Evolutionary conservation across 2,113 vertebrate genomes (phyloP).

Genomic region (Rhea americana): DNA sequence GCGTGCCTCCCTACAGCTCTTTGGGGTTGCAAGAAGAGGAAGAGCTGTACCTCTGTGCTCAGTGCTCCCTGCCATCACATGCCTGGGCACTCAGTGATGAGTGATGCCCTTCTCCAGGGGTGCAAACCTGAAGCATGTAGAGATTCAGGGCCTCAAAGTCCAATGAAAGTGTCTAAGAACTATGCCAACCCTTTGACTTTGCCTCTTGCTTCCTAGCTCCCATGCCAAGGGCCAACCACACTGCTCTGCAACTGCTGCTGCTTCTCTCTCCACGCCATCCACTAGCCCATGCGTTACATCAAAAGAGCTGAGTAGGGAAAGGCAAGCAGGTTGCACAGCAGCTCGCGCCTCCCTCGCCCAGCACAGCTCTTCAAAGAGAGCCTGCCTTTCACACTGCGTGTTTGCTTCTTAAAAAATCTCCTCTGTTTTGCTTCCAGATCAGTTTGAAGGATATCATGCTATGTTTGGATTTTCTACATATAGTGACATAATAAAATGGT

Average conservation of each 20-base stretch:
- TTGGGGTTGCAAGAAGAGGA: no score
- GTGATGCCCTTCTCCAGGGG: background rate
- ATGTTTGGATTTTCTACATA: background rate
- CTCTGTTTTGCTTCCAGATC: background rate
- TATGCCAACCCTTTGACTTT: no score
- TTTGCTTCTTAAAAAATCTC: background rate
- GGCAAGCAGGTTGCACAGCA: background rate
- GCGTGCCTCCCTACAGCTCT: no score
- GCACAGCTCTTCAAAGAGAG: background rate
- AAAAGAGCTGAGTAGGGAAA: background rate
- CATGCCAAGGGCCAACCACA: background rate
- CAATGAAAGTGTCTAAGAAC: background rate
- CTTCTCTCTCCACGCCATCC: rapidly evolving
- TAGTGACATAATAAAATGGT: background rate
- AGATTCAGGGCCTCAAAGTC: background rate
- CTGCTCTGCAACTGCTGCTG: background rate
- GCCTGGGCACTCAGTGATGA: rapidly evolving
- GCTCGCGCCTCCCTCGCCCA: background rate
- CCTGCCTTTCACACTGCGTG: rapidly evolving
- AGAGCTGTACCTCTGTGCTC: background rate
- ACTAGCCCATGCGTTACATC: background rate
- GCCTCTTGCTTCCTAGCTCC: background rate
- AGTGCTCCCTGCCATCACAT: background rate
- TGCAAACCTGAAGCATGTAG: background rate
- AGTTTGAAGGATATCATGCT: background rate